Evolutionary conservation across 1,140 invertebrate genomes (phyloP).

Genomic region (Magallana ariakensis): DNA sequence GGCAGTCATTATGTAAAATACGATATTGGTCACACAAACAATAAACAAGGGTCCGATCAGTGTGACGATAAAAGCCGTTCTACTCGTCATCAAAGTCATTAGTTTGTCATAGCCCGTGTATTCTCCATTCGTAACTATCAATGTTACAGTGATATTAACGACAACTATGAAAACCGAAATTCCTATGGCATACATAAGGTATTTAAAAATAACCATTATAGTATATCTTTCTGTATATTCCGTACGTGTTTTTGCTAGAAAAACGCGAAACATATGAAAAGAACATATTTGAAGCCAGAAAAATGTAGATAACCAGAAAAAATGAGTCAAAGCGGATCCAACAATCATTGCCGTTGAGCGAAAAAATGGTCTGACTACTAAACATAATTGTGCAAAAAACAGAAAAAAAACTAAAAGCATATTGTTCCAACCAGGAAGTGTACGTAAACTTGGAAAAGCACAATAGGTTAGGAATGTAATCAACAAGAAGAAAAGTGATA

Average conservation of each 20-base stretch:
- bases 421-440: conserved; percentile 47
- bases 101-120: conserved; percentile 30
- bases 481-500: conserved; percentile 4
- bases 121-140: neutral
- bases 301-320: neutral
- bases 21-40: conserved; percentile 9
- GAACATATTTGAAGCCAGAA: neutral
- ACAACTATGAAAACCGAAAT: neutral
- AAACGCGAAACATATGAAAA: conserved; percentile 30
- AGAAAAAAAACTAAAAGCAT: conserved; percentile 34
- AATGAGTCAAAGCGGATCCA: neutral
- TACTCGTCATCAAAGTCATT: conserved; percentile 36
- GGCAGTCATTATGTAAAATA: conserved; percentile 29
- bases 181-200: neutral
- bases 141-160: neutral
- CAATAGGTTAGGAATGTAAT: conserved; percentile 40
- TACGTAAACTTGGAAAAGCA: neutral
- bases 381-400: conserved; percentile 14
- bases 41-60: conserved; percentile 1
- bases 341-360: neutral
- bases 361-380: neutral
- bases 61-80: conserved; percentile 17
- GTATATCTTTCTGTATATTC: neutral
- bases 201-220: neutral
- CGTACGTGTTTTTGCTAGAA: neutral